Evolutionary conservation across 2,888 invertebrate genomes (phyloP).

Genomic region (Anoncus sp.): DNA sequence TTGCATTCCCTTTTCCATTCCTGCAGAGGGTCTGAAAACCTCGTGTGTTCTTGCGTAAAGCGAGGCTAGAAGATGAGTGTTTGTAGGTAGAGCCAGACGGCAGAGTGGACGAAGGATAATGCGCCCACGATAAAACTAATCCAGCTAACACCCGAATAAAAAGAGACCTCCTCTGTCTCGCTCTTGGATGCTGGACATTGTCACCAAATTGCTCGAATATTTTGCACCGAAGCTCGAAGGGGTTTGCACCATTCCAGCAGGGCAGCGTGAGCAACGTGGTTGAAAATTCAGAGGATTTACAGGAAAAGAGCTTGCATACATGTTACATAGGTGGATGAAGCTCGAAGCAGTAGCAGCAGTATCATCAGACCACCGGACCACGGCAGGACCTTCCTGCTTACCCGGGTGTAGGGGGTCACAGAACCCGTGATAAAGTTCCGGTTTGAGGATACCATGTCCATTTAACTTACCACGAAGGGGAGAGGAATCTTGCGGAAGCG

Average conservation of each 20-base stretch:
- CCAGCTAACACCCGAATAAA: slow-evolving; percentile 79
- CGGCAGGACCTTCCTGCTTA: slow-evolving; percentile 39
- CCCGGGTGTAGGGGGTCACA: slow-evolving; percentile 14
- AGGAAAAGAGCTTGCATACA: slow-evolving; percentile 8
- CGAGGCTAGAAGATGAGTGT: slow-evolving; percentile 21
- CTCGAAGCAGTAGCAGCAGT: slow-evolving; percentile 52
- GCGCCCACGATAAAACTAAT: slow-evolving; percentile 80
- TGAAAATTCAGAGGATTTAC: slow-evolving; percentile 31
- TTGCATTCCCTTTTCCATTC: background rate
- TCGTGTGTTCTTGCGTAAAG: slow-evolving; percentile 11
- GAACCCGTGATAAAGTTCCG: slow-evolving; percentile 76
- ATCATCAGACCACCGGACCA: slow-evolving; percentile 67
- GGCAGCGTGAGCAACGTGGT: slow-evolving; percentile 14
- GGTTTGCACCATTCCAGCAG: slow-evolving; percentile 9
- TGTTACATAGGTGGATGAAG: slow-evolving; percentile 17
- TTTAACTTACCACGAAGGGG: slow-evolving; percentile 62
- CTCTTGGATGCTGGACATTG: slow-evolving; percentile 74
- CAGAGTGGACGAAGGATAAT: slow-evolving; percentile 74
- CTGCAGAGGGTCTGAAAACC: slow-evolving; percentile 58
- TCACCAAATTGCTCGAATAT: slow-evolving; percentile 81
- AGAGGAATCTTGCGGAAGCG: slow-evolving; percentile 26
- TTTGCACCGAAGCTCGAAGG: slow-evolving; percentile 70
- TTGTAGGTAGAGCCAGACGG: slow-evolving; percentile 43
- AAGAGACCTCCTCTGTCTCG: slow-evolving; percentile 65
- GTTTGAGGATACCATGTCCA: slow-evolving; percentile 73